Evolutionary conservation across 1,140 invertebrate genomes (phyloP).

Genomic region (Lepidostoma basale): DNA sequence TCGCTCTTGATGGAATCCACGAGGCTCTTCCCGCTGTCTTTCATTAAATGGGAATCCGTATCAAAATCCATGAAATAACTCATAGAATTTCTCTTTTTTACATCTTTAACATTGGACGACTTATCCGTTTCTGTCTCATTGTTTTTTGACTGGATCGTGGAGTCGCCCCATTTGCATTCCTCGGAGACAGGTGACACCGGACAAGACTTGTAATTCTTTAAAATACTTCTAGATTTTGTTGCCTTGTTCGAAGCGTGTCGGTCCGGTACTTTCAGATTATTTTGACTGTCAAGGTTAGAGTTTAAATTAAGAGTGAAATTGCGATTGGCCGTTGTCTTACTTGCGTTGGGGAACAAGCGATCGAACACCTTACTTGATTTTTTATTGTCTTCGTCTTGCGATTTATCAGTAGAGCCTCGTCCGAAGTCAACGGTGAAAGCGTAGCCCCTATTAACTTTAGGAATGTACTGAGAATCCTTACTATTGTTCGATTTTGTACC

Average conservation of each 20-base stretch:
- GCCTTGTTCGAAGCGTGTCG: conserved; percentile 28
- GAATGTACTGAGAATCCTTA: conserved; percentile 2
- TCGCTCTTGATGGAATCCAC: conserved; percentile 66
- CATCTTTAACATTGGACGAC: conserved; percentile 2
- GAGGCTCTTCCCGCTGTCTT: conserved; percentile 65
- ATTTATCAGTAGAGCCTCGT: conserved; percentile 42
- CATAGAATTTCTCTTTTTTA: conserved; percentile 60
- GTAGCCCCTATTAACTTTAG: conserved; percentile 38
- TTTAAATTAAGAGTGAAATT: conserved; percentile 56
- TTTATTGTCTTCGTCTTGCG: conserved; percentile 24
- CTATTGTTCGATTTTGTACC: conserved; percentile 12
- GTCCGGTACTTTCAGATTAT: conserved; percentile 30
- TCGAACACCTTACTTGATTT: conserved; percentile 56
- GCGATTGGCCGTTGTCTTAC: conserved; percentile 45
- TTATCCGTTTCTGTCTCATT: conserved; percentile 7
- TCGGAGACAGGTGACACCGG: conserved; percentile 72
- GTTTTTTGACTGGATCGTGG: conserved; percentile 1
- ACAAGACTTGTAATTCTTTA: conserved; percentile 72
- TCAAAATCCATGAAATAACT: conserved; percentile 65
- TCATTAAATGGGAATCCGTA: conserved; percentile 54
- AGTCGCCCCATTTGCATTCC: conserved; percentile 68
- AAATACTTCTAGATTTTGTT: conserved; percentile 62
- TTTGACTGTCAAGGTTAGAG: conserved; percentile 39
- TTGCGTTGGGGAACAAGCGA: conserved; percentile 52
- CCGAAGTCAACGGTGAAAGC: conserved; percentile 55